Evolutionary conservation across 2,797 vertebrate genomes (phyloP).

Genomic region (Cossypha dichroa): DNA sequence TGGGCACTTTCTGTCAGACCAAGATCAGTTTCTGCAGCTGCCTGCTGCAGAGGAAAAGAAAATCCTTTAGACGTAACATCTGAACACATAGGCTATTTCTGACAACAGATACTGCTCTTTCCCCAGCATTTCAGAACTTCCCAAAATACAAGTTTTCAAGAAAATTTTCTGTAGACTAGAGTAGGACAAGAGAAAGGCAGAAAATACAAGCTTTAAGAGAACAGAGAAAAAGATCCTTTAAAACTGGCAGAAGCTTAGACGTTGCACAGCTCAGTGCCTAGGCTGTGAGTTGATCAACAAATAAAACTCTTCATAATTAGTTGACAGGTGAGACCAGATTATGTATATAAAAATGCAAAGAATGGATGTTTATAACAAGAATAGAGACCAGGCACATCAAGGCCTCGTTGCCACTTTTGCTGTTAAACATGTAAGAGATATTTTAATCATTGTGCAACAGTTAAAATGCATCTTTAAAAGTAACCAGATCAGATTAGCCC

Average conservation of each 20-base stretch:
- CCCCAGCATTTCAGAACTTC: neutral
- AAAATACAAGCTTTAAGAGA: neutral
- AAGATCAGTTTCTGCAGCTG: neutral
- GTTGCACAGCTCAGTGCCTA: neutral
- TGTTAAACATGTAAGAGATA: neutral
- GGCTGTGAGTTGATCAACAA: neutral
- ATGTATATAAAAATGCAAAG: neutral
- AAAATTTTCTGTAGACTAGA: neutral
- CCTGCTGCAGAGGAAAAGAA: neutral
- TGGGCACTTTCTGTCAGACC: neutral
- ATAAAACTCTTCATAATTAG: neutral
- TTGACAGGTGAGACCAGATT: neutral
- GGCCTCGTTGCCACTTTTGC: neutral
- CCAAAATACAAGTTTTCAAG: neutral
- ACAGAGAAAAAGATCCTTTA: neutral
- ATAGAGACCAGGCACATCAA: neutral
- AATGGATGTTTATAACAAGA: neutral
- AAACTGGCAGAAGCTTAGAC: neutral
- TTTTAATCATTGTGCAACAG: neutral
- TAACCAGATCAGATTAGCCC: neutral
- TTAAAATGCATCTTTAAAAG: neutral
- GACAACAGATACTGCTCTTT: neutral
- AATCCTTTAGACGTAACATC: neutral
- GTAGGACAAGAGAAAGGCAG: neutral
- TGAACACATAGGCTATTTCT: neutral